Percentiles rank a stretch among this genome's conserved stretches.
Evolutionary conservation across 2,888 invertebrate species (phyloP).

Genomic region (Clepsis dumicolana): DNA sequence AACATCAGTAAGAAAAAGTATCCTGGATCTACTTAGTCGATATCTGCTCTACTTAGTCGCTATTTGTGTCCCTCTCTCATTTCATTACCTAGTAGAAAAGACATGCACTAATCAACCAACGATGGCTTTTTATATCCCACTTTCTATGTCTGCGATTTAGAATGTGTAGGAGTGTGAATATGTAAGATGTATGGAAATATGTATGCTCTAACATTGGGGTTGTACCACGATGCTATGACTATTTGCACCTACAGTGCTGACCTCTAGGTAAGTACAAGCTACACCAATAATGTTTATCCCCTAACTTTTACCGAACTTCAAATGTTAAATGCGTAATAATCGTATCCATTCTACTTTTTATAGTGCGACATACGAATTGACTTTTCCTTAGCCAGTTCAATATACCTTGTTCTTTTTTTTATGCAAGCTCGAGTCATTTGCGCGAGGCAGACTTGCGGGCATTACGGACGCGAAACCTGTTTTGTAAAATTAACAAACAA

Average conservation of each 20-base stretch:
- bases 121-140: too few relatives aligned
- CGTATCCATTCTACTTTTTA: conserved; percentile 15
- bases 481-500: conserved; percentile 57
- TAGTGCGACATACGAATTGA: conserved; percentile 26
- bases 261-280: background rate
- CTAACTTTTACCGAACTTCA: background rate
- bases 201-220: background rate
- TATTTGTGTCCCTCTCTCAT: too few relatives aligned
- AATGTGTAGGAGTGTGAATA: too few relatives aligned
- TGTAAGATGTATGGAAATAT: too few relatives aligned
- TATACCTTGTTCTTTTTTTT: conserved; percentile 47
- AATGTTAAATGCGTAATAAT: conserved; percentile 28
- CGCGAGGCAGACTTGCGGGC: conserved; percentile 78
- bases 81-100: too few relatives aligned
- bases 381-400: conserved; percentile 22
- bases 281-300: background rate
- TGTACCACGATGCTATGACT: background rate
- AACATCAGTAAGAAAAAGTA: too few relatives aligned
- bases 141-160: too few relatives aligned
- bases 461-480: conserved; percentile 75
- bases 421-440: conserved; percentile 63
- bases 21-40: too few relatives aligned
- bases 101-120: too few relatives aligned
- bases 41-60: too few relatives aligned
- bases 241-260: background rate